Evolutionary conservation across 2,113 vertebrate species (phyloP), one percentile per base, ranked within the genome.

Genomic region (Hippocampus comes): DNA sequence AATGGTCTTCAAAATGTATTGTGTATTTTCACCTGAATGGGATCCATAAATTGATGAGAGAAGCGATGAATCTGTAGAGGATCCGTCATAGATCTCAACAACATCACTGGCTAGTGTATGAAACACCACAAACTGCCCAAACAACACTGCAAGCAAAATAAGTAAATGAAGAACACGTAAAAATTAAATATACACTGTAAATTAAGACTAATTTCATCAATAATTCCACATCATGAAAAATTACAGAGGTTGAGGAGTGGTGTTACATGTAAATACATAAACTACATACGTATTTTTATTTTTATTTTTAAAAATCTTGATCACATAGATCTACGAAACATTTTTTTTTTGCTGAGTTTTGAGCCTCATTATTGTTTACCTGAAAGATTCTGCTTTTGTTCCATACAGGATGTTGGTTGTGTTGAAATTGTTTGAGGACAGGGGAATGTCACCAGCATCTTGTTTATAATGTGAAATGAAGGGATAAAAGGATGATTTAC

Each of bases 91-190:
- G 75, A 99, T 95, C 89, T 99, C 96, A 63, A 97, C 95, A 74
- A 97, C 93, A 68, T 99, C 97, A 81, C 91, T 94, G 68, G 91
- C 89, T 78, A 95, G 93, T 78, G 96, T 98, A 92, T 98, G 96
- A 91, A 99, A 99, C 87, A 97, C 95, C 79, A 99, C 95, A 92
- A 99, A 99, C 94, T 99, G 97, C 60, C 97, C 97, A 88, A 99
- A 99, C 82, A 99, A 94, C 89, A 99, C 97, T 99, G 88, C 38
- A 76, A 65, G 73, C 43, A 71, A 49, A 76, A 43, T 3, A 9
- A n/a, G 17, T 7, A 21, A 11, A 7, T 17, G 9, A 34, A 41
- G 2, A 75, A 7, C 68, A 49, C 56, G 41, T 34, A 1, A 18
- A 25, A 48, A 46, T 5, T 46, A 43, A 27, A 68, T 46, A 56